Conservation (phyloP, 2,113 vertebrate species). For the Sander vitreus region DNA sequence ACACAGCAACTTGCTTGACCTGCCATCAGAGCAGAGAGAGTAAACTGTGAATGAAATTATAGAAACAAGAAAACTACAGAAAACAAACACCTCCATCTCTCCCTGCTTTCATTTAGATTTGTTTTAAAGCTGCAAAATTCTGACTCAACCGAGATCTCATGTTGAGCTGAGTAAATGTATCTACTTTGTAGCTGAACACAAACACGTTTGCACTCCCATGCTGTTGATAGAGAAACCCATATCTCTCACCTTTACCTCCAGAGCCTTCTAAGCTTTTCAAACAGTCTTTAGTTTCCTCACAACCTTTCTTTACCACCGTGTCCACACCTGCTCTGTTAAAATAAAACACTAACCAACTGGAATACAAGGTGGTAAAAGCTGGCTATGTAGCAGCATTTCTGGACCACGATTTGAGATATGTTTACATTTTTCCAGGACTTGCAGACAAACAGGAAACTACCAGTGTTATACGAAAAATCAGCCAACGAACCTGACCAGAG, state of each 20-base stretch:
- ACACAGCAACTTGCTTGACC: neutral
- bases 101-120: neutral
- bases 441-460: no score
- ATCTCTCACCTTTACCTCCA: neutral
- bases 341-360: no score
- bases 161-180: neutral
- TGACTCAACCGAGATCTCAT: no score
- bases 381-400: no score
- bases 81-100: neutral
- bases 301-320: no score
- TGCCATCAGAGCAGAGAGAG: neutral
- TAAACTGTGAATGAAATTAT: slow-evolving; percentile 58
- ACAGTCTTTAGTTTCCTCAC: no score
- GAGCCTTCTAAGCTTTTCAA: neutral
- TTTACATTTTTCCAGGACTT: no score
- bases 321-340: no score
- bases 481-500: no score
- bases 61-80: neutral
- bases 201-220: neutral
- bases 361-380: no score
- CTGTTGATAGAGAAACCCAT: neutral
- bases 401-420: no score
- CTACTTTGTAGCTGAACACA: neutral
- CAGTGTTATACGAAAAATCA: no score
- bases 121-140: neutral